Conservation (phyloP, 2,113 vertebrate species). For the Candoia aspera region DNA sequence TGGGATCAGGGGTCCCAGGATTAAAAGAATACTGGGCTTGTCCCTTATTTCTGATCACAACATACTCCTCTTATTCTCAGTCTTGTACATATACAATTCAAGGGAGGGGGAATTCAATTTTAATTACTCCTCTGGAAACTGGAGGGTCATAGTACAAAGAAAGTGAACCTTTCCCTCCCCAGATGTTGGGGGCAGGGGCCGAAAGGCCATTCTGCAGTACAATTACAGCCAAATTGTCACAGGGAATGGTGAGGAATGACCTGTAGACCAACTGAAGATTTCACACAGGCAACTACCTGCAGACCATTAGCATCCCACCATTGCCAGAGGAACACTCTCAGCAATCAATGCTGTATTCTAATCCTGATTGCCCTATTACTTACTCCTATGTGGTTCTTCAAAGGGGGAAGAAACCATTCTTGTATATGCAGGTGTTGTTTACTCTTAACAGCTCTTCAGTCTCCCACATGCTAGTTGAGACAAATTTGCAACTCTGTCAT, state of each 20-base stretch:
- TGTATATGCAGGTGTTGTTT: slow-evolving; percentile 22
- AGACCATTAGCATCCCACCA: neutral
- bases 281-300: neutral
- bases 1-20: neutral
- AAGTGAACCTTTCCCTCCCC: neutral
- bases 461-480: neutral
- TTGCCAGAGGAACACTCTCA: neutral
- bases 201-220: neutral
- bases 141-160: neutral
- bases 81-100: neutral
- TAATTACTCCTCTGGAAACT: neutral
- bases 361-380: neutral
- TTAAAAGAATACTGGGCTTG: neutral
- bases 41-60: neutral
- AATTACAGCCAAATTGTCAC: neutral
- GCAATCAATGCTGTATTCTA: neutral
- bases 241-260: neutral
- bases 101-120: neutral
- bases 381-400: neutral
- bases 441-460: slow-evolving; percentile 1
- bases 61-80: neutral
- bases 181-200: neutral
- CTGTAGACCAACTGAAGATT: too few relatives aligned
- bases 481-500: neutral
- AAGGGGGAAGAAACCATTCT: neutral